phyloP scores from a whole-genome alignment of 2,888 invertebrate genomes.

The Apotomis turbidana region DNA sequence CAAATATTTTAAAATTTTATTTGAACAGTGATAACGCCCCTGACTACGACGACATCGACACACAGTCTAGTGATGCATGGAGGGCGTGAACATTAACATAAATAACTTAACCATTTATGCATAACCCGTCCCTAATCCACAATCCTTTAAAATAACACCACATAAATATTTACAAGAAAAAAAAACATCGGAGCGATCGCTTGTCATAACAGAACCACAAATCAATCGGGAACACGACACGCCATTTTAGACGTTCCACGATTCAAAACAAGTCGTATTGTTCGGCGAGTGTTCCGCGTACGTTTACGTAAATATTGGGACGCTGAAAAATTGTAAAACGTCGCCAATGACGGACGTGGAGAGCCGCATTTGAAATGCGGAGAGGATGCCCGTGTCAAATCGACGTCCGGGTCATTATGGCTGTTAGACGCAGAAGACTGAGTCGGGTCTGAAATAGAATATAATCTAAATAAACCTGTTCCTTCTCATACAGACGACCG shows the following conservation, averaged over 20 bases:
- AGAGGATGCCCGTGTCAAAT: conserved; percentile 32
- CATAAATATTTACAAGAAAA: conserved; percentile 34
- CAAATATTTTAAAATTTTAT: too few species aligned
- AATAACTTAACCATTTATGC: background rate
- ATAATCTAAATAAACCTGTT: background rate
- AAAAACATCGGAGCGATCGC: conserved; percentile 23
- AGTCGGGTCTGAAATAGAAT: conserved; percentile 8
- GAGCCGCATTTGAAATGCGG: conserved; percentile 27
- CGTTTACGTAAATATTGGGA: conserved; percentile 39
- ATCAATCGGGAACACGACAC: conserved; percentile 37
- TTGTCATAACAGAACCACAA: conserved; percentile 37
- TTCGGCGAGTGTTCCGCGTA: conserved; percentile 42
- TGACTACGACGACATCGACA: too few species aligned
- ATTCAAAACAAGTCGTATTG: conserved; percentile 44
- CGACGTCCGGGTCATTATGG: conserved; percentile 25
- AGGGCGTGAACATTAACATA: too few species aligned
- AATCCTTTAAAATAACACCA: conserved; percentile 20
- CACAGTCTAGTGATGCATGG: too few species aligned
- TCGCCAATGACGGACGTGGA: conserved; percentile 31
- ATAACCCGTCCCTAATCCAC: conserved; percentile 1
- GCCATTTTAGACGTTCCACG: conserved; percentile 39
- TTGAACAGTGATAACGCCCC: too few species aligned
- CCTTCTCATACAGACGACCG: too few species aligned
- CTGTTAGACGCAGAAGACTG: conserved; percentile 6
- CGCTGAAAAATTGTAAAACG: conserved; percentile 36